These are phyloP conservation scores for Morpho helenor DNA, from an alignment of 2,888 invertebrate genomes.

Conservation along the genomic window DNA sequence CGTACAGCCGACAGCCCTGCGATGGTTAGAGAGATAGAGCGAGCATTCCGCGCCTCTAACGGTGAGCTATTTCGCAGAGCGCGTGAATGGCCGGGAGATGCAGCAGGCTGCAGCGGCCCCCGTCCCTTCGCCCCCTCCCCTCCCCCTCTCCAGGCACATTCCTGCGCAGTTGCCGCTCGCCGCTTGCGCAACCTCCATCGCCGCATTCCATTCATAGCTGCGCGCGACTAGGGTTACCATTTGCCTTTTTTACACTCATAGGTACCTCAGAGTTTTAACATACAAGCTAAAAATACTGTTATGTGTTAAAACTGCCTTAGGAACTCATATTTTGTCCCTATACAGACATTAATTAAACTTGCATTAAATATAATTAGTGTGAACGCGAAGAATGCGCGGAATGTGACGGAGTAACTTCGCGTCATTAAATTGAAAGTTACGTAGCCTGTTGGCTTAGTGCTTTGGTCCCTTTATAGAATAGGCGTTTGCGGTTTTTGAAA, in stretches of 20 bases:
- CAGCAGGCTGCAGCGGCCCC: constrained; percentile 49
- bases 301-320: no score
- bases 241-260: background rate
- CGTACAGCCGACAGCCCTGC: constrained; percentile 25
- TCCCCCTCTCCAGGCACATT: constrained; percentile 34
- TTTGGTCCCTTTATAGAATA: constrained; percentile 49
- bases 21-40: constrained; percentile 62
- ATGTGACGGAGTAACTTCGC: no score
- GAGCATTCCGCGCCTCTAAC: constrained; percentile 72
- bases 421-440: no score
- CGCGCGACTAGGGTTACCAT: constrained; percentile 38
- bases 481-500: constrained; percentile 62
- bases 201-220: constrained; percentile 77
- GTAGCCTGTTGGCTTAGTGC: background rate
- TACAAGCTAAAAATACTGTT: no score
- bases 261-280: background rate
- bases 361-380: no score
- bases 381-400: no score
- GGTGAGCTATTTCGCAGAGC: constrained; percentile 74
- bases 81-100: constrained; percentile 76
- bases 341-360: no score
- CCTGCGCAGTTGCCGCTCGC: constrained; percentile 45
- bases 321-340: no score
- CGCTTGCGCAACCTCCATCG: constrained; percentile 72
- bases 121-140: constrained; percentile 32